Percentiles rank a stretch among this genome's conserved stretches.
Evolutionary conservation across 2,888 invertebrate genomes (phyloP).

Genomic region (Spicauda simplicius): DNA sequence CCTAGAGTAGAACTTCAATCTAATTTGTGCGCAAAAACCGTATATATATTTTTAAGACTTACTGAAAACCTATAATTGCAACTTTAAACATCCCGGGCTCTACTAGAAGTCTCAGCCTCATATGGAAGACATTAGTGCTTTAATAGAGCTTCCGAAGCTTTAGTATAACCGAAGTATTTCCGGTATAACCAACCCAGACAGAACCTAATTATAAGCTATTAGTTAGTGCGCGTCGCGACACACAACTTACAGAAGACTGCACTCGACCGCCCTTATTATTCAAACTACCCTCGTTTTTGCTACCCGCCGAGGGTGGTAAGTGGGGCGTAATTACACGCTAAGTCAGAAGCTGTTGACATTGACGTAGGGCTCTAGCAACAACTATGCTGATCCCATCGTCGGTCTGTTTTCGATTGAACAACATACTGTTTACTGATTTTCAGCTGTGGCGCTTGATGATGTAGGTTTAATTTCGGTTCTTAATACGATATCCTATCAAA

Average conservation of each 20-base stretch:
- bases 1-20: no score
- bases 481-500: no score
- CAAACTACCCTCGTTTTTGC: conserved; percentile 8
- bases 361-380: conserved; percentile 17
- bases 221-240: conserved; percentile 5
- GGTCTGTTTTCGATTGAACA: background rate
- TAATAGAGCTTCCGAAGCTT: no score
- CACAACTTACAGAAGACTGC: conserved; percentile 7
- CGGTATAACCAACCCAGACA: background rate
- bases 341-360: conserved; percentile 17
- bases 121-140: no score
- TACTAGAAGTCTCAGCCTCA: no score
- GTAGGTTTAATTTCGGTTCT: no score
- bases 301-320: conserved; percentile 8
- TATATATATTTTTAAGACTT: no score
- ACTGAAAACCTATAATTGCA: no score
- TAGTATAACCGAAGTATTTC: no score
- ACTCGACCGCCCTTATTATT: conserved; percentile 17
- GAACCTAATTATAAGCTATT: conserved; percentile 15
- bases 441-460: background rate
- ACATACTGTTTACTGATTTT: background rate
- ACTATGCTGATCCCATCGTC: background rate
- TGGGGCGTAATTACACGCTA: conserved; percentile 9
- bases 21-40: no score
- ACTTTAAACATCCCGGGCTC: no score